A percentile compares a stretch with the other conserved stretches of the same genome.
phyloP scores from a whole-genome alignment of 1,140 invertebrate genomes.

The Zaprionus tsacasi region DNA sequence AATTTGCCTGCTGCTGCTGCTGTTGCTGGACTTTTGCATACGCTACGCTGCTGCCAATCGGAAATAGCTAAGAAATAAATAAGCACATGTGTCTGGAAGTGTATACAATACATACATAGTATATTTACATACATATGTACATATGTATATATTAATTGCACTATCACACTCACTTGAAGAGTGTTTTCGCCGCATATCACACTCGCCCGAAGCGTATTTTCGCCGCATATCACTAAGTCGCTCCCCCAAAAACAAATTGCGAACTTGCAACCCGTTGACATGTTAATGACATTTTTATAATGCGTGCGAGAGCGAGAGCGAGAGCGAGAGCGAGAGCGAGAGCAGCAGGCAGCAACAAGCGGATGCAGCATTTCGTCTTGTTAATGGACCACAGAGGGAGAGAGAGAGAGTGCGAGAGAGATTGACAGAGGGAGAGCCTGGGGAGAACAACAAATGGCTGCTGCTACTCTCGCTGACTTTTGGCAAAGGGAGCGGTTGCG shows the following conservation, averaged over 20 bases:
- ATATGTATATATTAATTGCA: neutral
- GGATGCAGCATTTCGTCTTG: slow-evolving; percentile 76
- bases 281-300: slow-evolving; percentile 82
- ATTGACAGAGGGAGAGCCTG: slow-evolving; percentile 35
- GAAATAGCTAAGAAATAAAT: slow-evolving; percentile 16
- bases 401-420: neutral
- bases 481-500: slow-evolving; percentile 71
- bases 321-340: slow-evolving; percentile 49
- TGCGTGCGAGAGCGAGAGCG: slow-evolving; percentile 53
- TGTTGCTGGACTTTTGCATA: slow-evolving; percentile 36
- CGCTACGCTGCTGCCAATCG: slow-evolving; percentile 27
- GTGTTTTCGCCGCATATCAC: slow-evolving; percentile 17
- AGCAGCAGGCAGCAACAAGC: slow-evolving; percentile 62
- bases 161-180: slow-evolving; percentile 14
- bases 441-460: slow-evolving; percentile 71
- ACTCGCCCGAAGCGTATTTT: slow-evolving; percentile 15
- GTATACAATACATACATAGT: neutral
- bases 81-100: neutral
- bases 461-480: slow-evolving; percentile 44
- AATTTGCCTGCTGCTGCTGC: slow-evolving; percentile 31
- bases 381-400: slow-evolving; percentile 66
- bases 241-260: slow-evolving; percentile 31
- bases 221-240: slow-evolving; percentile 28
- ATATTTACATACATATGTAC: neutral
- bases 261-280: slow-evolving; percentile 75